Conservation (phyloP, 2,888 invertebrate species). For the Endotricha flammealis region DNA sequence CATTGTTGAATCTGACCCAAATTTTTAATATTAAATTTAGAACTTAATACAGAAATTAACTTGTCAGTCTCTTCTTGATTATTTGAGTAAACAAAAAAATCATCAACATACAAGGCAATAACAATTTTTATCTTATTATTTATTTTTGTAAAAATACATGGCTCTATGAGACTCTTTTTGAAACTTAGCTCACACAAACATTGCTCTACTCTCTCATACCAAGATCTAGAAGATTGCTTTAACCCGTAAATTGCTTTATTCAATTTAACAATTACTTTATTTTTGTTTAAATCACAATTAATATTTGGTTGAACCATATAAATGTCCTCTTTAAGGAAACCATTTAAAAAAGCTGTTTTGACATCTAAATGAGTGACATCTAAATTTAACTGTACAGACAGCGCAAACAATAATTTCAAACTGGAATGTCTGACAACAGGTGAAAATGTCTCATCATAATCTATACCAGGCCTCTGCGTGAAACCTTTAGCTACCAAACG, state of each 20-base stretch:
- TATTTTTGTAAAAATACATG: no score
- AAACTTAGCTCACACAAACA: slow-evolving; percentile 9
- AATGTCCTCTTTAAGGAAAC: slow-evolving; percentile 21
- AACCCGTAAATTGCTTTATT: slow-evolving; percentile 27
- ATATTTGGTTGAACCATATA: slow-evolving; percentile 20
- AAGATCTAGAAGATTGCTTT: slow-evolving; percentile 25
- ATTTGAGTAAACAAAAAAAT: slow-evolving; percentile 18
- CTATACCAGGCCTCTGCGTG: neutral
- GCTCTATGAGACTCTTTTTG: slow-evolving; percentile 11
- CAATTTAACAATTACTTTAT: slow-evolving; percentile 20
- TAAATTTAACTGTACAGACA: neutral
- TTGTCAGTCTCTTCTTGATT: slow-evolving; percentile 9
- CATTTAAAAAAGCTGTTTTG: slow-evolving; percentile 27
- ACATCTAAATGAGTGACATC: slow-evolving; percentile 26
- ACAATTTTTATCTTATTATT: slow-evolving; percentile 9
- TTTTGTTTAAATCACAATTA: slow-evolving; percentile 5
- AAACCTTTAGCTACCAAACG: slow-evolving; percentile 1
- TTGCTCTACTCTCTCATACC: slow-evolving; percentile 19
- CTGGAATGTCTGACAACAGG: neutral
- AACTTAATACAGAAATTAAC: slow-evolving; percentile 10
- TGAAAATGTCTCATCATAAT: neutral
- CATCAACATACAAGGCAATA: slow-evolving; percentile 19
- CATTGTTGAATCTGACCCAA: slow-evolving; percentile 19
- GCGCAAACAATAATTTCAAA: neutral
- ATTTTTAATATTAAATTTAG: slow-evolving; percentile 19